Evolutionary conservation across 2,113 vertebrate species (phyloP), one percentile per base, ranked within the genome.

Genomic region (Chloroceryle aenea): DNA sequence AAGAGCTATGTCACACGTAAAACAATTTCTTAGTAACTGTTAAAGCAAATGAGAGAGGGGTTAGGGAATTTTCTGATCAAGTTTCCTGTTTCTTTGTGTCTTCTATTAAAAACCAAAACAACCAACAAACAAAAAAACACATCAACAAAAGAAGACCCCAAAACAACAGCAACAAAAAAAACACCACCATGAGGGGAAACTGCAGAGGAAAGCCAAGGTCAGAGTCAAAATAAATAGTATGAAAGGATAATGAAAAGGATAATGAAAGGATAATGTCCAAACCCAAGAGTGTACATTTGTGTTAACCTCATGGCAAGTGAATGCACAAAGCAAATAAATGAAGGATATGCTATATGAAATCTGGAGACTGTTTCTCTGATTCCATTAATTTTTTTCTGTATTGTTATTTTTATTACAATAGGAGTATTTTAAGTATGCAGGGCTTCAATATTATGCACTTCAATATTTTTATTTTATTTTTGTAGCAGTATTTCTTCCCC

Each of bases 231-330:
- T 11, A 76, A 77, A 19, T 12, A n/a, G 7, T 61, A 13, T 30
- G 30, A 72, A 75, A 48, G 2, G 4, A 14, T 9, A 13, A 2
- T 1, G 4, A n/a, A n/a, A n/a, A n/a, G n/a, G n/a, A n/a, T n/a
- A n/a, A 13, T 30, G 30, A 72, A 75, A 48, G 2, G 4, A 14
- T 9, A 13, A 2, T 1, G 4, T 43, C 11, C 21, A 69, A 90
- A 83, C 0, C 10, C n/a, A 34, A 34, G 21, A 34, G 36, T 19
- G 36, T 27, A 47, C 3, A 1, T 53, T 40, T 48, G 34, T 38
- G 8, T 58, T 67, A 82, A 38, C 4, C 12, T 74, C n/a, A 22
- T 8, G 48, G 8, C n/a, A 55, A 55, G 4, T 19, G 12, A 81
- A 59, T 36, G 5, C 32, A 62, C 88, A 64, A 12, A 74, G 0